Evolutionary conservation across 92 coral and sea anemone species (phyloP).

Genomic region (Isaurus tuberculatus): DNA sequence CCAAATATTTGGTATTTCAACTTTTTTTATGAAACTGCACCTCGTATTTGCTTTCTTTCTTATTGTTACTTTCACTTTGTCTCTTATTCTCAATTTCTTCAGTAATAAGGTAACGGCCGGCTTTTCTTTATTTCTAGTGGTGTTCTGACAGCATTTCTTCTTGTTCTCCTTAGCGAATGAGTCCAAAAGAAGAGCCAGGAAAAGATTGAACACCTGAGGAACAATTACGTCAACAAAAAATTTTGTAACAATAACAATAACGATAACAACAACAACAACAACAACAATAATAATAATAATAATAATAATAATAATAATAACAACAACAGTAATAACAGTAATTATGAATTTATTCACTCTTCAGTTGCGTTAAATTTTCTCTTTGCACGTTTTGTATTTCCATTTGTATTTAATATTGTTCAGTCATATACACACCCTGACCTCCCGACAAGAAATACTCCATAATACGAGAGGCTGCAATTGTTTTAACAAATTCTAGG

Average conservation of each 20-base stretch:
- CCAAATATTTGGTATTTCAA: background rate
- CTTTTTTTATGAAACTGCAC: background rate
- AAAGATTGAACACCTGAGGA: constrained; percentile 41
- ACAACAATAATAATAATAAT: too few relatives aligned
- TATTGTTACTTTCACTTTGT: constrained; percentile 13
- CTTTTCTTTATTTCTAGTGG: background rate
- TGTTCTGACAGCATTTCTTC: background rate
- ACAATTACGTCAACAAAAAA: background rate
- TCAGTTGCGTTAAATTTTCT: too few relatives aligned
- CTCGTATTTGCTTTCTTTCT: background rate
- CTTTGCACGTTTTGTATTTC: too few relatives aligned
- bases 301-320: background rate
- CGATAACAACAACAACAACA: too few relatives aligned
- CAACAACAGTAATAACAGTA: background rate
- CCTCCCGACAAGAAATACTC: too few relatives aligned
- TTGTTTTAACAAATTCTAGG: too few relatives aligned
- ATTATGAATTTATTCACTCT: too few relatives aligned
- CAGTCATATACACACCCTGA: too few relatives aligned
- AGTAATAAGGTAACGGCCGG: background rate
- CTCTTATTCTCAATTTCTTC: constrained; percentile 12
- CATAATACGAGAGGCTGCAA: too few relatives aligned
- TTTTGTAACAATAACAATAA: too few relatives aligned
- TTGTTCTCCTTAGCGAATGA: constrained; percentile 36
- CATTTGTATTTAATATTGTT: too few relatives aligned
- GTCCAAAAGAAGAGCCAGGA: constrained; percentile 34